These are phyloP conservation scores for Orchestes rusci DNA, from an alignment of 2,888 invertebrate genomes.

Conservation along the genomic window DNA sequence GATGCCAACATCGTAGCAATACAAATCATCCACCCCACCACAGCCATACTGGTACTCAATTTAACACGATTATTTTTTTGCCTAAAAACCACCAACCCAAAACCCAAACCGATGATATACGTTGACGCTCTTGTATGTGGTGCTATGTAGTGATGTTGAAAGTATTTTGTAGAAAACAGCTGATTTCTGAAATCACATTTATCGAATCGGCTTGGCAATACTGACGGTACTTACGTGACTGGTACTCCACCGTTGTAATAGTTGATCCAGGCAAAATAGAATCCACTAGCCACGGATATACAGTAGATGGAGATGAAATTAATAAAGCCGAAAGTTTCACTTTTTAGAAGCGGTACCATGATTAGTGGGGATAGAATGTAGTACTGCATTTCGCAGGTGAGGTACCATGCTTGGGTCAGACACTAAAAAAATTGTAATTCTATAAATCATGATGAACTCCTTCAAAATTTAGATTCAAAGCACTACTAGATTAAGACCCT, in stretches of 20 bases:
- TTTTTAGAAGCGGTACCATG: constrained; percentile 40
- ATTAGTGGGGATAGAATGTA: constrained; percentile 44
- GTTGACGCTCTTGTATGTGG: constrained; percentile 39
- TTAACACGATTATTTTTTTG: constrained; percentile 29
- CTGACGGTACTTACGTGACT: constrained; percentile 44
- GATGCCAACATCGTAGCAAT: constrained; percentile 29
- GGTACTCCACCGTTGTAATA: constrained; percentile 37
- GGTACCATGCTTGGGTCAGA: constrained; percentile 51
- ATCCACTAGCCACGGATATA: constrained; percentile 36
- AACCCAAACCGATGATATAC: constrained; percentile 38
- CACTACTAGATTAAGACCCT: too few relatives aligned
- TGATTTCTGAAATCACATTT: constrained; percentile 32
- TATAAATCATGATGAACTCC: too few relatives aligned
- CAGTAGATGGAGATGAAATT: constrained; percentile 33
- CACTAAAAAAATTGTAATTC: constrained; percentile 40
- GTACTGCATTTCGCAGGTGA: constrained; percentile 46
- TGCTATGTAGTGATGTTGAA: constrained; percentile 35
- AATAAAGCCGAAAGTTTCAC: constrained; percentile 37
- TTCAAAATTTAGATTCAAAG: too few relatives aligned
- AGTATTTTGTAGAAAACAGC: constrained; percentile 31
- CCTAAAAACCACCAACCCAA: constrained; percentile 33
- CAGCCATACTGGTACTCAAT: constrained; percentile 24
- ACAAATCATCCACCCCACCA: constrained; percentile 29
- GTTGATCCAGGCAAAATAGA: constrained; percentile 38
- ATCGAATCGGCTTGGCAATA: too few relatives aligned